A percentile compares a stretch with the other conserved stretches of the same genome.
These are phyloP conservation scores for Mesembrinibis cayennensis DNA, from an alignment of 2,113 vertebrate genomes.

Conservation along the genomic window DNA sequence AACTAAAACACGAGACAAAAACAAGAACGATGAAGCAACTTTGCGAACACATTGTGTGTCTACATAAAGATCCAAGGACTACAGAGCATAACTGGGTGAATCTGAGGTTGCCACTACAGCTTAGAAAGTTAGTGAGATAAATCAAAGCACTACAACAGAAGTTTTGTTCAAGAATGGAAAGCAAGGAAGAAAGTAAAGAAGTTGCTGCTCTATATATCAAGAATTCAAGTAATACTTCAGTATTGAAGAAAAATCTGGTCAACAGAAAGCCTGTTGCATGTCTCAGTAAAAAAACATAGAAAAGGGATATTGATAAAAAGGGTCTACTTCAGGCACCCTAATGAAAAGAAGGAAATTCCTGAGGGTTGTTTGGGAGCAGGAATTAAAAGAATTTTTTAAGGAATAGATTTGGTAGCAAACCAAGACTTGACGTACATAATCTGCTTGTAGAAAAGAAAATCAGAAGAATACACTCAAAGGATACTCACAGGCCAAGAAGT, in stretches of 20 bases:
- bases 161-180: background rate
- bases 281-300: background rate
- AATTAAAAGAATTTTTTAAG: background rate
- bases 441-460: background rate
- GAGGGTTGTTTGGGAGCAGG: background rate
- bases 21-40: background rate
- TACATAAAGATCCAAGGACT: background rate
- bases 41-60: background rate
- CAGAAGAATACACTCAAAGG: background rate
- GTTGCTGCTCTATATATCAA: background rate
- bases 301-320: background rate
- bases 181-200: background rate
- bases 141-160: background rate
- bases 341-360: background rate
- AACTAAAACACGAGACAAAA: background rate
- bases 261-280: background rate
- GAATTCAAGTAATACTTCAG: background rate
- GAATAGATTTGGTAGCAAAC: background rate
- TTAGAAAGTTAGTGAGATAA: background rate
- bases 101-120: background rate
- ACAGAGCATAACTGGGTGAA: background rate
- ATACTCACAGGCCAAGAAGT: background rate
- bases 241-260: background rate
- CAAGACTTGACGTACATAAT: background rate
- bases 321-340: background rate